phyloP scores from a whole-genome alignment of 2,888 invertebrate species.

The Miltochrista miniata region DNA sequence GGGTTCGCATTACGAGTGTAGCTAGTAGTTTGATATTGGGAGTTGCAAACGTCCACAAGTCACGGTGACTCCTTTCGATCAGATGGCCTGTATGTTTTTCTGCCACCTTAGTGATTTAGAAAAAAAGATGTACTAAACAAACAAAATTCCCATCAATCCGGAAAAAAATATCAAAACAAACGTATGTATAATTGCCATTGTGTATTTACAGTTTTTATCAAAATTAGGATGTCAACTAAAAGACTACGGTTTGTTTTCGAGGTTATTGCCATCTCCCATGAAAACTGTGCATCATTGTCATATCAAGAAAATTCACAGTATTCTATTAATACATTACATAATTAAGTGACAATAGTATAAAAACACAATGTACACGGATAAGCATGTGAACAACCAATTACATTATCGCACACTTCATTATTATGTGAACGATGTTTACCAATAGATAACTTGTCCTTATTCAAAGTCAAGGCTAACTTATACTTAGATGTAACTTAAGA shows the following conservation, averaged over 20 bases:
- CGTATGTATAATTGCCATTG: too few relatives aligned
- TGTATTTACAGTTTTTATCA: too few relatives aligned
- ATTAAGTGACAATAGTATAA: conserved; percentile 33
- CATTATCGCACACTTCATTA: conserved; percentile 32
- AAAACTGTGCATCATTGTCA: conserved; percentile 13
- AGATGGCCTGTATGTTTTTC: too few relatives aligned
- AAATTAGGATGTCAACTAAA: too few relatives aligned
- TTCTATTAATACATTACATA: conserved; percentile 31
- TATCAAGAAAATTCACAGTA: conserved; percentile 26
- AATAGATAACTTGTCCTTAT: conserved; percentile 36
- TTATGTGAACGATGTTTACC: conserved; percentile 53
- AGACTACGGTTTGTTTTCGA: not conserved
- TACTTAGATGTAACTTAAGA: conserved; percentile 23
- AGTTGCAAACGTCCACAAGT: too few relatives aligned
- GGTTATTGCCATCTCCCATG: conserved; percentile 11
- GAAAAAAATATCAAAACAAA: too few relatives aligned
- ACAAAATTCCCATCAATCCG: too few relatives aligned
- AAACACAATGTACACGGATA: conserved; percentile 41
- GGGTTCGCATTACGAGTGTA: too few relatives aligned
- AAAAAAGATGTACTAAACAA: too few relatives aligned
- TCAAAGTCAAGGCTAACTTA: conserved; percentile 45
- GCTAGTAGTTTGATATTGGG: too few relatives aligned
- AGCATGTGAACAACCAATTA: conserved; percentile 44
- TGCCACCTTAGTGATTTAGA: too few relatives aligned
- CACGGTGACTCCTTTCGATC: too few relatives aligned